Conservation (phyloP, 2,888 invertebrate species). For the Margaritifera margaritifera region DNA sequence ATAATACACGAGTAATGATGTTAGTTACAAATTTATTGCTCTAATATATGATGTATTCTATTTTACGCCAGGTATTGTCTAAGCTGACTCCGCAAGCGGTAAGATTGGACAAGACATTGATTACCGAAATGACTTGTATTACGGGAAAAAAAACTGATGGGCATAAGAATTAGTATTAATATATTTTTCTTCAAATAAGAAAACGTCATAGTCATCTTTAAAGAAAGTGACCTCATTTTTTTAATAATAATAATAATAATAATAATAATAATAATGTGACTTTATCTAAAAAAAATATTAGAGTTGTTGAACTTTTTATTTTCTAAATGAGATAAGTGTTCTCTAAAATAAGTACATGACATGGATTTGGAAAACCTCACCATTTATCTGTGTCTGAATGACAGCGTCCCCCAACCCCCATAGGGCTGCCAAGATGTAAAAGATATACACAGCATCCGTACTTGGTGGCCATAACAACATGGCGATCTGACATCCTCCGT, state of each 20-base stretch:
- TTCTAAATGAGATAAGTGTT: not conserved
- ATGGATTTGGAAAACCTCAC: conserved; percentile 73
- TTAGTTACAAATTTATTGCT: not conserved
- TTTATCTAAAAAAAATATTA: not conserved
- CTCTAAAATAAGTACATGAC: not conserved
- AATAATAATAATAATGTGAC: not conserved
- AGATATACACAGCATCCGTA: conserved; percentile 81
- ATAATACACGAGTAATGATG: not conserved
- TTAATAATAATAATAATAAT: no score
- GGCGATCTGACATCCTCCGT: conserved; percentile 49
- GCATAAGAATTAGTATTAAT: no score
- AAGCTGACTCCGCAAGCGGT: no score
- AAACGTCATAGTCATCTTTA: no score
- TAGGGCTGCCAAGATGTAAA: conserved; percentile 90
- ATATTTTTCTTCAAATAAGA: no score
- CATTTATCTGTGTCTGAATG: conserved; percentile 97
- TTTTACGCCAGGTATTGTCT: no score
- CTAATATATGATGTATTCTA: not conserved
- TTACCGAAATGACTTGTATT: no score
- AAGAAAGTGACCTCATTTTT: no score
- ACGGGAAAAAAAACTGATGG: no score
- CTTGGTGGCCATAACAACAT: conserved; percentile 58
- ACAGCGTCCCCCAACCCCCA: conserved; percentile 97
- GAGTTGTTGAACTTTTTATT: not conserved
- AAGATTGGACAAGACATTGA: no score